Evolutionary conservation across 2,888 invertebrate species (phyloP).

Genomic region (Antheraea yamamai): DNA sequence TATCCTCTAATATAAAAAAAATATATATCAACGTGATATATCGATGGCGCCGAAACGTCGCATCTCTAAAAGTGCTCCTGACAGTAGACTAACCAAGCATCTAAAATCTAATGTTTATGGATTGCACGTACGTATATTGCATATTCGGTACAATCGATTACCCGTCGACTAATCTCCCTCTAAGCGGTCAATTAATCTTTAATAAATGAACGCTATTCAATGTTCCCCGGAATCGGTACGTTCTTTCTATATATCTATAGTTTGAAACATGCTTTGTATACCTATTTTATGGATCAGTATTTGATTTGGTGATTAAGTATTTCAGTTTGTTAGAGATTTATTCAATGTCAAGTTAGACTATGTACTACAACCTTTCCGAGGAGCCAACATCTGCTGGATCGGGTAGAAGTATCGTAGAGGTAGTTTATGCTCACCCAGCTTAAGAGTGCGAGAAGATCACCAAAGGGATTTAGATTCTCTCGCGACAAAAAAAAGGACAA

Average conservation of each 20-base stretch:
- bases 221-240: neutral
- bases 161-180: neutral
- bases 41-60: neutral
- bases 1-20: neutral
- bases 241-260: neutral
- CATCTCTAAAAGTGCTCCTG: neutral
- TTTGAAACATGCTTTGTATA: neutral
- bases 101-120: neutral
- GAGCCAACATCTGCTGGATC: too few species aligned
- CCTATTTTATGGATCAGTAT: neutral
- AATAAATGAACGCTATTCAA: neutral
- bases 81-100: neutral
- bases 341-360: neutral
- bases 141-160: neutral
- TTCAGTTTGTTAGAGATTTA: neutral
- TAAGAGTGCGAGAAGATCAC: too few species aligned
- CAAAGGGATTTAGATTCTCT: too few species aligned
- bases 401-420: too few species aligned
- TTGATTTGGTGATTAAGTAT: neutral
- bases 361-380: too few species aligned
- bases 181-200: slow-evolving; percentile 6
- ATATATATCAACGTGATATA: neutral
- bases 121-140: neutral
- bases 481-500: too few species aligned
- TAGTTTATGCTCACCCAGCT: too few species aligned